Base-by-base conservation (phyloP, 1,140 invertebrate species). In the Drosophila equinoxialis region DNA sequence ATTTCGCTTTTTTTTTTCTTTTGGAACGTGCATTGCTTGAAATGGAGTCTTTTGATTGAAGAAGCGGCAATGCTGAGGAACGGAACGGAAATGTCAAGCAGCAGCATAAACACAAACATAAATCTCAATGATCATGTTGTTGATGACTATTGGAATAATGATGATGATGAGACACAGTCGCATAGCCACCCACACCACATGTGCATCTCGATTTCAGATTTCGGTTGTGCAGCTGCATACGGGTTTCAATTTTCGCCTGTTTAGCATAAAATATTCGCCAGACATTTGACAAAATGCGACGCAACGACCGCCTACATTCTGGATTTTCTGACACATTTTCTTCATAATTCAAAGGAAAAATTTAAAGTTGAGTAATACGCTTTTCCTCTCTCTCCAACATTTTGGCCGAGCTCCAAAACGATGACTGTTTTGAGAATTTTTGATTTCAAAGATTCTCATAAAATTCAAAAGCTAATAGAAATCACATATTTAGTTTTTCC, bases 31-130 rank as follows among this genome's bases (percentile, higher is more conserved):
- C 60, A 62, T 62, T 62, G 60, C 60, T 62, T 62, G 35, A 62
- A 62, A 78, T 71, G 71, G 58, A 74, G 79, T 82, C 83, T 82
- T 87, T 73, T 86, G 83, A 86, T 86, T 86, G 76, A 87, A 77
- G 79, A 79, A 78, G 67, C 74, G 51, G 23, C 64, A 61, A 59
- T 35, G 64, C 51, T 30, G 68, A 83, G 69, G 13, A 51, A 11
- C 83, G 83, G 79, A 51, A 11, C 83, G 83, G 83, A 86, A 86
- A 86, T 86, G 83, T 86, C 83, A 89, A 66, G 66, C 73, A 65
- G 69, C 83, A 87, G 79, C 83, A 83, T 78, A 89, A 86, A 77
- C 71, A 87, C 65, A 86, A 79, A 71, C 83, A 86, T 89, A 86
- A 86, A 87, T 86, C 83, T 86, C 77, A 86, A 86, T 86, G 78